Base-by-base conservation (phyloP, 2,888 invertebrate species). In the Euspilapteryx auroguttella region DNA sequence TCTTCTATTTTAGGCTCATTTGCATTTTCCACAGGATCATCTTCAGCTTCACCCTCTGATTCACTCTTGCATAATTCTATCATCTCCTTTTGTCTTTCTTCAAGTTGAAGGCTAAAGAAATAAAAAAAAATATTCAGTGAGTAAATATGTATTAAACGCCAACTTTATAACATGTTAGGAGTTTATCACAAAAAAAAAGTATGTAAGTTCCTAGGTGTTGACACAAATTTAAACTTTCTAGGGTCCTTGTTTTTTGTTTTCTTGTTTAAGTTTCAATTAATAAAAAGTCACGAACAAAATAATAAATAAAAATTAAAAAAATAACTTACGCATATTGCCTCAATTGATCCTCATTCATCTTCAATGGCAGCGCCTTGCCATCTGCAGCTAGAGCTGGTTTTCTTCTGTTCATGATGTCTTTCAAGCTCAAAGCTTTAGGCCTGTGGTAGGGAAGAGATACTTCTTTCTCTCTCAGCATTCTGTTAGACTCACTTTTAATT, bases 361-460 rank as follows among this genome's bases (percentile, higher is more conserved):
- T 88, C 49, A 61, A 66, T 25, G 54, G 68, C 34, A 55, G 62
- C 26, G 45, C 68, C 50, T 68, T 77, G 35, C 71, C 71, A 50
- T 71, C 65, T 14, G 52, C 41, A 11, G 58, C 40, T 2, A 68
- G 30, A 6, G 62, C 62, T 24, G 59, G 59, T 34, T 55, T 63
- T 28, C 65, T 50, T 37, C 69, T 55, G 29, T 50, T 64, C 39
- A 91, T 77, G 44, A 94, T 93, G 45, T 93, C 94, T 49, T 87
- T 82, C 1, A 94, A 62, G 1, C 86, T 83, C 30, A 86, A 78
- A 21, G 87, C 85, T 46, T 87, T 89, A 2, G 94, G 92, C 46
- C 83, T 82, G 51, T 94, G 94, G 54, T 94, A 94, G 0, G 94
- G 94, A 21, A 95, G 63, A 22, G 83, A 82, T 7, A 93, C 77